A percentile compares a stretch with the other conserved stretches of the same genome.
These are phyloP conservation scores for Berghia stephanieae DNA, from an alignment of 1,140 invertebrate genomes.

Conservation along the genomic window DNA sequence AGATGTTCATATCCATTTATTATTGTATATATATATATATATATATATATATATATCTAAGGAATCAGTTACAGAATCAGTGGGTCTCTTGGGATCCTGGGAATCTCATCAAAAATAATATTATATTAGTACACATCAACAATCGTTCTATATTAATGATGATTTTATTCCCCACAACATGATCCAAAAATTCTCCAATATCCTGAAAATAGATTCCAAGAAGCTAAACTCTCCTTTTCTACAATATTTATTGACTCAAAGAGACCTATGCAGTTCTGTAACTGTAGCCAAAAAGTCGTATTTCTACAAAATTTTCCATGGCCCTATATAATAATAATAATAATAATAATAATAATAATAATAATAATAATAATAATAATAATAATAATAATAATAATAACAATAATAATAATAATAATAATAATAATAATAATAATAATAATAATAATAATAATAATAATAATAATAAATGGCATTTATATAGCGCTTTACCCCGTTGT, in stretches of 20 bases:
- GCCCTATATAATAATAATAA: constrained; percentile 9
- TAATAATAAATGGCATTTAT: background rate
- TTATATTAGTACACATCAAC: too few relatives aligned
- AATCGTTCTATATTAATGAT: too few relatives aligned
- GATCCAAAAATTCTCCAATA: background rate
- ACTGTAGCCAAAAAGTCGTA: background rate
- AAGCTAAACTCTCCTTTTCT: background rate
- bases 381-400: constrained; percentile 9
- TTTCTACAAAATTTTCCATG: too few relatives aligned
- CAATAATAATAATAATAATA: background rate
- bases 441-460: background rate
- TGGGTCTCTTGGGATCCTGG: too few relatives aligned
- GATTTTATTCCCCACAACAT: background rate
- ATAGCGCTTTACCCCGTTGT: too few relatives aligned
- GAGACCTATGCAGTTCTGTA: background rate
- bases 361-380: constrained; percentile 9
- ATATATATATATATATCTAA: too few relatives aligned
- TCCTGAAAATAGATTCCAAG: background rate
- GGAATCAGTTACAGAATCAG: too few relatives aligned
- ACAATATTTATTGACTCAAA: background rate
- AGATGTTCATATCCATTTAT: too few relatives aligned
- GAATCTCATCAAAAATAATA: too few relatives aligned
- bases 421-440: background rate
- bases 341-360: constrained; percentile 1
- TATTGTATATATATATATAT: too few relatives aligned